Conservation (phyloP, 2,888 invertebrate species). For the Hemaris fuciformis region DNA sequence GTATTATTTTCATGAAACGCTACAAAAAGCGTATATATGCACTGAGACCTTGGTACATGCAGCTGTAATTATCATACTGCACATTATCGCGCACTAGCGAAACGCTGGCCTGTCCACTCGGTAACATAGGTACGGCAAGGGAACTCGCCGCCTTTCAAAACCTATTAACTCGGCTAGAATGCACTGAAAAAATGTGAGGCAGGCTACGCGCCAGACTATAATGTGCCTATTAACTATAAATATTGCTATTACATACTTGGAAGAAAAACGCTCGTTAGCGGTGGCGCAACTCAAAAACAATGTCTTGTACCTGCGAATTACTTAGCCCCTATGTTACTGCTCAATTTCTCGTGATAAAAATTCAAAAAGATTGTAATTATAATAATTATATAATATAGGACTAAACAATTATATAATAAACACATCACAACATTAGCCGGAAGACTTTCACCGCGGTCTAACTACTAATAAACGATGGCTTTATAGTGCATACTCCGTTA, state of each 20-base stretch:
- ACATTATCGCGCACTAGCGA: constrained; percentile 36
- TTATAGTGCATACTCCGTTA: neutral
- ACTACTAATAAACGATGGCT: neutral
- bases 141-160: constrained; percentile 26
- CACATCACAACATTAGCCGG: neutral
- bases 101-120: constrained; percentile 31
- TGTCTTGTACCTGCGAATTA: neutral
- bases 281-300: neutral
- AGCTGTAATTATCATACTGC: constrained; percentile 35
- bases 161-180: constrained; percentile 3
- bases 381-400: neutral
- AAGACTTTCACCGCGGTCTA: neutral
- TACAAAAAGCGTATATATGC: constrained; percentile 21
- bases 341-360: too few relatives aligned
- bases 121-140: neutral
- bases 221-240: neutral
- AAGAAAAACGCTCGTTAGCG: neutral
- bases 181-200: neutral
- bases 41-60: constrained; percentile 34
- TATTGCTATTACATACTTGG: neutral
- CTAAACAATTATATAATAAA: neutral
- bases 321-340: too few relatives aligned
- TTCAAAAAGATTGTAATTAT: too few relatives aligned
- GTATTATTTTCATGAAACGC: constrained; percentile 21
- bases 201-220: neutral